Evolutionary conservation across 2,113 vertebrate genomes (phyloP).

Genomic region (Pygoscelis antarcticus): DNA sequence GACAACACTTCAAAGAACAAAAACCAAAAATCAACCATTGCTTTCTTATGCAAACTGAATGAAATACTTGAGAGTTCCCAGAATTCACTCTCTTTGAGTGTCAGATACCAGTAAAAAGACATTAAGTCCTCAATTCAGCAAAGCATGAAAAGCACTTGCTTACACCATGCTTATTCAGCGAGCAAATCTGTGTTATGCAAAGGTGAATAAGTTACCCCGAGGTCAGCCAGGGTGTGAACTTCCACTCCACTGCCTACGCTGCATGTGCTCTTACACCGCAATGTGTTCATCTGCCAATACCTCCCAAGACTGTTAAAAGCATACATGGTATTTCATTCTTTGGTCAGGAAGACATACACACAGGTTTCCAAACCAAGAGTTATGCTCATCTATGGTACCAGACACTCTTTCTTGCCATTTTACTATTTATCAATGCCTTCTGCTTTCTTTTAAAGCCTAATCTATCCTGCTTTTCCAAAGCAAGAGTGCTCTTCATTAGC

Average conservation of each 20-base stretch:
- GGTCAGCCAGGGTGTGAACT: conserved; percentile 49
- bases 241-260: not conserved
- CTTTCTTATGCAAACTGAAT: not conserved
- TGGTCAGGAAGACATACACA: not conserved
- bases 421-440: not conserved
- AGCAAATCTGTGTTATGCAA: conserved; percentile 31
- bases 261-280: not conserved
- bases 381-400: not conserved
- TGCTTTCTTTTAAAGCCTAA: not conserved
- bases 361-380: not conserved
- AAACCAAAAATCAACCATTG: not conserved
- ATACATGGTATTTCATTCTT: not conserved
- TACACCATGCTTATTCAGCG: not conserved
- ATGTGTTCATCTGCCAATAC: not conserved
- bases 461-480: not conserved
- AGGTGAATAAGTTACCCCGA: conserved; percentile 34
- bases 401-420: not conserved
- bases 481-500: not conserved
- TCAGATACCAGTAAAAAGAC: conserved; percentile 23
- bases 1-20: not conserved
- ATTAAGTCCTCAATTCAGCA: conserved; percentile 20
- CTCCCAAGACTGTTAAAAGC: not conserved
- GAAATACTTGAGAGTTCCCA: not conserved
- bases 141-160: conserved; percentile 53
- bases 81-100: not conserved